Percentiles rank a stretch among this genome's conserved stretches.
These are phyloP conservation scores for Metopia argyrocephala DNA, from an alignment of 2,888 invertebrate species.

Conservation along the genomic window DNA sequence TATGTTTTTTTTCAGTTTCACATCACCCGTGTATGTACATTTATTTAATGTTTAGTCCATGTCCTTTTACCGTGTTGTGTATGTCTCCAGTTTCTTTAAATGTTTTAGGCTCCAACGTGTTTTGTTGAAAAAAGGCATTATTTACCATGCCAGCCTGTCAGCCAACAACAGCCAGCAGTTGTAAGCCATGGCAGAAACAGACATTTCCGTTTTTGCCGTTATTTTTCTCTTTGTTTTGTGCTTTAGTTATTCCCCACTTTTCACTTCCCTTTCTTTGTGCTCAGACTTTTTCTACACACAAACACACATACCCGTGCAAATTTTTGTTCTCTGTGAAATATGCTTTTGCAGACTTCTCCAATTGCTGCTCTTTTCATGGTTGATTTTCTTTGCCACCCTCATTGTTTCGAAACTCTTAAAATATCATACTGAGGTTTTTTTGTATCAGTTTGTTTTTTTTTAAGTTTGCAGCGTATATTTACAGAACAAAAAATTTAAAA, in stretches of 20 bases:
- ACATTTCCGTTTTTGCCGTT: slow-evolving; percentile 57
- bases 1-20: slow-evolving; percentile 17
- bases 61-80: slow-evolving; percentile 61
- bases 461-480: slow-evolving; percentile 46
- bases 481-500: background rate
- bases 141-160: slow-evolving; percentile 47
- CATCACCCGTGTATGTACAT: slow-evolving; percentile 59
- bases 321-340: slow-evolving; percentile 23
- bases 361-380: slow-evolving; percentile 17
- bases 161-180: slow-evolving; percentile 22
- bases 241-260: slow-evolving; percentile 16
- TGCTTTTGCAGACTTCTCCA: slow-evolving; percentile 35
- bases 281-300: background rate
- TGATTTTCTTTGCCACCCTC: slow-evolving; percentile 14
- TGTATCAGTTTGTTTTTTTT: slow-evolving; percentile 32
- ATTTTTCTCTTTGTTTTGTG: slow-evolving; percentile 43
- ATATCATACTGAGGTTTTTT: slow-evolving; percentile 18
- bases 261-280: slow-evolving; percentile 13
- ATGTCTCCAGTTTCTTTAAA: slow-evolving; percentile 62
- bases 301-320: background rate
- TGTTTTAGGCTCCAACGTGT: slow-evolving; percentile 67
- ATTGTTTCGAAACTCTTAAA: slow-evolving; percentile 4
- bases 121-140: slow-evolving; percentile 63
- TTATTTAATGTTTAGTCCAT: slow-evolving; percentile 60
- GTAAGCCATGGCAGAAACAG: slow-evolving; percentile 38